Evolutionary conservation across 1,140 invertebrate genomes (phyloP), one percentile per base, ranked within the genome.

Genomic region (Drosophila burlai): DNA sequence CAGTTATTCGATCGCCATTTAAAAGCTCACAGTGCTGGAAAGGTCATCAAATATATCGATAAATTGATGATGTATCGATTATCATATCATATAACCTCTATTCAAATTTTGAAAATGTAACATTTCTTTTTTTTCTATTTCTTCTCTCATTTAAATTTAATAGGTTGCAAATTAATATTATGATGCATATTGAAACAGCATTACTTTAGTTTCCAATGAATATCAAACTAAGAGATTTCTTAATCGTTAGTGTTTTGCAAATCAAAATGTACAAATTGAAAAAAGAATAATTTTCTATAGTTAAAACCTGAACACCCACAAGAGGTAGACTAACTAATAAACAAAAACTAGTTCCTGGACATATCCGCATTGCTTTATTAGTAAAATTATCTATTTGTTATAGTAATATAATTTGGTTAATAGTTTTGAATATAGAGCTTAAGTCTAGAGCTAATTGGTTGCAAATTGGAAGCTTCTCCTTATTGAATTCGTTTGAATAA

Each of bases 1-100:
- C 65, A 68, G 65, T 68, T 69, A 52, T 50, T 3, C 0, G 38
- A 34, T 43, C 26, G 38, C 21, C 24, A 38, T 2, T 43, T 3
- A 47, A 15, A 47, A 47, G 46, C 46, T 16, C 1, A 24, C 2
- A 24, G 45, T 15, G 10, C 21, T 46, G 45, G 21, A 7, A 46
- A 2, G 45, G 2, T 15, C 6, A 2, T 1, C 1, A 24, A 47
- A 47, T 26, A 24, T 24, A 47, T 47, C 46, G 46, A 47, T 47
- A 47, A 16, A 8, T 24, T 46, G 2, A 24, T 46, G 0, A 47
- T 29, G 2, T n/a, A 15, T 36, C 34, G 34, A 36, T 36, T 4
- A 36, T 13, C 13, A 24, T 36, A 36, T 36, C 34, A 38, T 38
- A 13, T 38, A 38, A 13, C 11, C 34, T 36, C 11, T 13, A 13